Evolutionary conservation across 2,888 invertebrate species (phyloP), one percentile per base, ranked within the genome.

Genomic region (Capitulum mitella): DNA sequence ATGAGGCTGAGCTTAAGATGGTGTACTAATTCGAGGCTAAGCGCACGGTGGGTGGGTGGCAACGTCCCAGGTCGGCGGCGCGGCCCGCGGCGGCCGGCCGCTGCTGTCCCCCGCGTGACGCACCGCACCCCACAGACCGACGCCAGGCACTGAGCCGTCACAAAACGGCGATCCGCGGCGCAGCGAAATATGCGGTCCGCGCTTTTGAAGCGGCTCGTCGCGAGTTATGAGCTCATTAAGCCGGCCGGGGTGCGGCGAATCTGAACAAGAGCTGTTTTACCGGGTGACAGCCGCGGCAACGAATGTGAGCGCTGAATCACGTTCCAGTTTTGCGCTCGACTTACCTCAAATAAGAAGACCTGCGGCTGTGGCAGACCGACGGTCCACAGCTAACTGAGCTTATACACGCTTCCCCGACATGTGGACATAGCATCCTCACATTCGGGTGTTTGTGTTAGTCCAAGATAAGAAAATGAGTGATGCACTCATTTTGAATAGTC

Each of bases 41-140:
- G 64, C 64, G 64, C 64, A 34, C 64, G 64, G 64, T 34, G 64
- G 64, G 32, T 34, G 64, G 64, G 64, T 19, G 64, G 64, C 34
- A 34, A 34, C 32, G 34, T 16, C 29, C 64, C 32, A 32, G 19
- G 5, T 32, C 19, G 10, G 64, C 5, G 16, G 51, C 51, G 16
- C 51, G 51, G 43, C 43, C 6, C 6, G 12, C 43, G 43, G 12
- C 58, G n/a, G 10, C 5, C 58, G 58, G 58, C 26, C 10, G 58
- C n/a, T 29, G 58, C n/a, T 22, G 22, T 29, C 58, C 10, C 29
- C 10, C n/a, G 26, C 58, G 26, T 54, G 26, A 8, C 14, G 6
- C 54, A 54, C 54, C 26, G 26, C 54, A 26, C 26, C 22, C 1
- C 54, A 54, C 26, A 48, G 48, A 48, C 48, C 16, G 6, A n/a